Evolutionary conservation across 2,888 invertebrate genomes (phyloP).

Genomic region (Nematopogon swammerdamellus): DNA sequence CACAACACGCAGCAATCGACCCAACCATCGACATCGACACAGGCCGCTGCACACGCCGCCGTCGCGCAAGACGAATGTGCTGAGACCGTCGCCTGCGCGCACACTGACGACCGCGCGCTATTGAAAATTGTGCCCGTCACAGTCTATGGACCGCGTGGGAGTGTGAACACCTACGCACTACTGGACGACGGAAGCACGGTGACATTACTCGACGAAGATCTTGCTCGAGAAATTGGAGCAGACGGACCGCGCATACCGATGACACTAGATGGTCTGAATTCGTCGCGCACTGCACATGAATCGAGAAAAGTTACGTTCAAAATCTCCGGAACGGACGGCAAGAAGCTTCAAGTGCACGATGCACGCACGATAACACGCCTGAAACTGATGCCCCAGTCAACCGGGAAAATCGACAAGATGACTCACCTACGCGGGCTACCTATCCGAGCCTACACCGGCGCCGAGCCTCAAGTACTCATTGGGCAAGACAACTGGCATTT

Average conservation of each 20-base stretch:
- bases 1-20: neutral
- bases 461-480: neutral
- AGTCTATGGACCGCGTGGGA: neutral
- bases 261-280: neutral
- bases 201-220: neutral
- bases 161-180: neutral
- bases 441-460: neutral
- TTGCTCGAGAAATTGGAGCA: neutral
- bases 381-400: neutral
- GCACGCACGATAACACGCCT: neutral
- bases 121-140: neutral
- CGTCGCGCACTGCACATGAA: too few relatives aligned
- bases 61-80: neutral
- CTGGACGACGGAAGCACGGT: neutral
- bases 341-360: neutral
- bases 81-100: neutral
- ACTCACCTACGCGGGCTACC: neutral
- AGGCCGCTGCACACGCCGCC: neutral
- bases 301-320: too few relatives aligned
- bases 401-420: neutral
- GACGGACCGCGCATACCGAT: neutral
- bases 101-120: neutral
- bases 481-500: conserved; percentile 2
- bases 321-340: too few relatives aligned
- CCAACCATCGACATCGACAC: neutral